Conservation (phyloP, 2,888 invertebrate genomes). For the Epinotia demarniana region DNA sequence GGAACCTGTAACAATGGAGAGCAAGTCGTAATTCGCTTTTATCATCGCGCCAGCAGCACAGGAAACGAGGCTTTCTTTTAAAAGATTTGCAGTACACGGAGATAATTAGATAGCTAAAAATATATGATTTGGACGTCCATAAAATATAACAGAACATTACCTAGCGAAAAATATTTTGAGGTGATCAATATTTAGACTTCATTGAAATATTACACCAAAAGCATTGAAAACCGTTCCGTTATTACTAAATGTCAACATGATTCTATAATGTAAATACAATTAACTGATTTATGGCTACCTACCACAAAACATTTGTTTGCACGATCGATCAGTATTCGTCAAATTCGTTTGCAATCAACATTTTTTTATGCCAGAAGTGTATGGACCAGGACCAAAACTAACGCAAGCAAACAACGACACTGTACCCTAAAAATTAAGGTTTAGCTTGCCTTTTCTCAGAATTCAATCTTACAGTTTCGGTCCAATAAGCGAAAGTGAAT, state of each 20-base stretch:
- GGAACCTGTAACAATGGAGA: constrained; percentile 88
- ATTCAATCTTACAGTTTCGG: too few relatives aligned
- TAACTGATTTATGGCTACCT: too few relatives aligned
- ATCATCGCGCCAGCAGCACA: constrained; percentile 43
- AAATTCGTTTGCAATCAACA: too few relatives aligned
- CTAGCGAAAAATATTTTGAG: neutral
- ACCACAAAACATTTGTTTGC: neutral
- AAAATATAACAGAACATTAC: neutral
- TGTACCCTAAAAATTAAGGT: too few relatives aligned
- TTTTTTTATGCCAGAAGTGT: too few relatives aligned
- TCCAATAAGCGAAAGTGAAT: neutral
- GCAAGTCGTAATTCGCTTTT: constrained; percentile 50
- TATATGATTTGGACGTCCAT: neutral
- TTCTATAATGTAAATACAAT: too few relatives aligned
- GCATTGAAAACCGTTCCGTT: too few relatives aligned
- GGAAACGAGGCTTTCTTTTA: constrained; percentile 28
- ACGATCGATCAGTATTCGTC: neutral
- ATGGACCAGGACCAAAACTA: too few relatives aligned
- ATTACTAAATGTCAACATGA: too few relatives aligned
- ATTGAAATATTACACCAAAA: too few relatives aligned
- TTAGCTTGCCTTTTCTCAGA: too few relatives aligned
- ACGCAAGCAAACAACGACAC: too few relatives aligned
- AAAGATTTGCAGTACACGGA: neutral
- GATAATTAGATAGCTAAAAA: constrained; percentile 1
- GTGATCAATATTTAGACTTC: neutral